Evolutionary conservation across 2,113 vertebrate genomes (phyloP), one percentile per base, ranked within the genome.

Genomic region (Lampris megalopsis): DNA sequence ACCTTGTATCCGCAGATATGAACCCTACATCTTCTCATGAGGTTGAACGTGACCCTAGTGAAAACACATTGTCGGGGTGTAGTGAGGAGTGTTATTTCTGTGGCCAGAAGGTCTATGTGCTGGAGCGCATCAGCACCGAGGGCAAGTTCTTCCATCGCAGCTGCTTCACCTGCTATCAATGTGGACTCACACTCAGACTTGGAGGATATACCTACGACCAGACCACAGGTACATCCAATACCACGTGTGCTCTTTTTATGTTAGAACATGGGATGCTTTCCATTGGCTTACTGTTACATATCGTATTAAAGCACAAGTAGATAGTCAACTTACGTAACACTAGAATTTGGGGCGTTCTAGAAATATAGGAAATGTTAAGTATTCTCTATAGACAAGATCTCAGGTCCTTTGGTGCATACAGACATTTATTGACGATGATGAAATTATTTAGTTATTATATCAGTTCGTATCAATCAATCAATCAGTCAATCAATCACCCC

Each of bases 111-210:
- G 94, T 99, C 6, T 99, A 97, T 13, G 89, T 96, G 72, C 67
- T 99, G 91, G 97, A 98, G 85, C 92, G 97, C n/a, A 89, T 95
- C 92, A 96, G 96, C 1, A 95, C 95, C 0, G 92, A 98, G 43
- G 96, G 96, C 71, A 94, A 76, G 79, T 98, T 99, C 93, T 98
- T 98, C 93, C 97, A 98, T 81, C 96, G 96, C 1, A 89, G 94
- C 84, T 99, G 97, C 90, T 98, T 98, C 94, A 89, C 86, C 65
- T 99, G 97, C 89, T 71, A 82, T 24, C 69, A 0, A 43, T 99
- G 97, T 42, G 76, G 93, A 73, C 89, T 94, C 89, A 97, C 96
- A 0, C 85, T 98, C 76, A 90, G 96, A 79, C 94, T 96, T 60
- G 96, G 97, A 0, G 94, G 93, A 72, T 98, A 97, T 36, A 58